A percentile compares a stretch with the other conserved stretches of the same genome.
Conservation (phyloP, 2,113 vertebrate species). For the Gobius niger region DNA sequence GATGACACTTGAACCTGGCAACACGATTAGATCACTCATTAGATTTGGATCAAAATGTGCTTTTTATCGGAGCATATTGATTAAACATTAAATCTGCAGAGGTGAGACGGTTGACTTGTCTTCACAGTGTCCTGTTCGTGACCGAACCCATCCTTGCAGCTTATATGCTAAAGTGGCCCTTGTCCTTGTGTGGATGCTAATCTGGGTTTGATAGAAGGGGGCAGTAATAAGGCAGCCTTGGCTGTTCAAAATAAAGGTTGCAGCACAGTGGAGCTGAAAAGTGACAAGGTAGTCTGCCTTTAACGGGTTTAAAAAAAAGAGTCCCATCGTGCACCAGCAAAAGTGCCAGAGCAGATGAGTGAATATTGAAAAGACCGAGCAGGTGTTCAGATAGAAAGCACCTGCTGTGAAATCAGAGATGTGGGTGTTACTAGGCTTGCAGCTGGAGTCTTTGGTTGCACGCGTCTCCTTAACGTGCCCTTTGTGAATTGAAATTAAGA, state of each 20-base stretch:
- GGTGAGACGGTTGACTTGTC: background rate
- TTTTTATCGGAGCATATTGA: too few relatives aligned
- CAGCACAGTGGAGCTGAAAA: slow-evolving; percentile 44
- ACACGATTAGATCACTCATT: background rate
- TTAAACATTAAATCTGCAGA: background rate
- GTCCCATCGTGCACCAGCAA: background rate
- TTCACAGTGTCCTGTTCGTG: slow-evolving; percentile 7
- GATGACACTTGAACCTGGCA: background rate
- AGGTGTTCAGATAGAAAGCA: slow-evolving; percentile 51
- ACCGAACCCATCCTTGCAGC: background rate
- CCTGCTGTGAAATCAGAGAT: slow-evolving; percentile 40
- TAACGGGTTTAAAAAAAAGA: slow-evolving; percentile 11
- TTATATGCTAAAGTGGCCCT: slow-evolving; percentile 43
- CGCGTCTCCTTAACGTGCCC: slow-evolving; percentile 4
- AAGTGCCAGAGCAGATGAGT: slow-evolving; percentile 14
- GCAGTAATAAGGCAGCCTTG: slow-evolving; percentile 41
- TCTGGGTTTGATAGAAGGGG: slow-evolving; percentile 28
- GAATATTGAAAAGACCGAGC: slow-evolving; percentile 21
- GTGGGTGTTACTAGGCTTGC: slow-evolving; percentile 14
- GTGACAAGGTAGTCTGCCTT: slow-evolving; percentile 42
- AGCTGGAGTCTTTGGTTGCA: slow-evolving; percentile 15
- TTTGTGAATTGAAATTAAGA: slow-evolving; percentile 4
- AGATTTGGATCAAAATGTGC: background rate
- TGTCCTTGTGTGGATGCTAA: slow-evolving; percentile 58
- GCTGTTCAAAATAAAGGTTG: slow-evolving; percentile 52